Evolutionary conservation across 2,888 invertebrate genomes (phyloP).

Genomic region (Rhodophaea formosa): DNA sequence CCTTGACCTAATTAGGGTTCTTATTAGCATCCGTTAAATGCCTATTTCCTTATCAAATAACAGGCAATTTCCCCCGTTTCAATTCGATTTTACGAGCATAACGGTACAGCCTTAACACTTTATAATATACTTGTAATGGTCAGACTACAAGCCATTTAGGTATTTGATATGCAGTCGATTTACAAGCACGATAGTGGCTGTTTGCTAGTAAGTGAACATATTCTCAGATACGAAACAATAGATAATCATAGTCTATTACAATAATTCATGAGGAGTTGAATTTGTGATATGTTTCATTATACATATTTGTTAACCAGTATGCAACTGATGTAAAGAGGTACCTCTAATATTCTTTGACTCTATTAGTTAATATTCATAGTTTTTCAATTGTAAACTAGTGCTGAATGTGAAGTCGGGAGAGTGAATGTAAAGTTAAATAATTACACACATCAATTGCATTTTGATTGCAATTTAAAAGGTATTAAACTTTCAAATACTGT

Average conservation of each 20-base stretch:
- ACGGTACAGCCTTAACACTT: neutral
- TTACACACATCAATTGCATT: too few relatives aligned
- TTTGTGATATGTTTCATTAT: too few relatives aligned
- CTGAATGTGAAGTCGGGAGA: too few relatives aligned
- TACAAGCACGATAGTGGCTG: neutral
- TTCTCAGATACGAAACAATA: neutral
- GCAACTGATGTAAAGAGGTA: too few relatives aligned
- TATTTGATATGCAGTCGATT: neutral
- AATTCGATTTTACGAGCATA: neutral
- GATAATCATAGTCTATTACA: neutral
- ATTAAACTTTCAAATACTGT: too few relatives aligned
- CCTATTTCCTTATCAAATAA: neutral
- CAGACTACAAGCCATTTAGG: neutral
- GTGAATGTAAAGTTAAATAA: too few relatives aligned
- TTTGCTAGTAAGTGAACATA: neutral
- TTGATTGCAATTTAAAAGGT: too few relatives aligned
- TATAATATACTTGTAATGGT: neutral
- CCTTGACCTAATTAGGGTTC: neutral
- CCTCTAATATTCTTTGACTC: too few relatives aligned
- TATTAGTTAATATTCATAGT: too few relatives aligned
- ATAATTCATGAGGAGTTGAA: too few relatives aligned
- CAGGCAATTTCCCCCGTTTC: neutral
- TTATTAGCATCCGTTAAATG: neutral
- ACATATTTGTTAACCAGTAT: too few relatives aligned
- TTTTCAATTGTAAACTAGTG: too few relatives aligned